Percentiles rank a stretch among this genome's conserved stretches.
phyloP scores from a whole-genome alignment of 2,797 vertebrate species.

The Gorsachius magnificus region DNA sequence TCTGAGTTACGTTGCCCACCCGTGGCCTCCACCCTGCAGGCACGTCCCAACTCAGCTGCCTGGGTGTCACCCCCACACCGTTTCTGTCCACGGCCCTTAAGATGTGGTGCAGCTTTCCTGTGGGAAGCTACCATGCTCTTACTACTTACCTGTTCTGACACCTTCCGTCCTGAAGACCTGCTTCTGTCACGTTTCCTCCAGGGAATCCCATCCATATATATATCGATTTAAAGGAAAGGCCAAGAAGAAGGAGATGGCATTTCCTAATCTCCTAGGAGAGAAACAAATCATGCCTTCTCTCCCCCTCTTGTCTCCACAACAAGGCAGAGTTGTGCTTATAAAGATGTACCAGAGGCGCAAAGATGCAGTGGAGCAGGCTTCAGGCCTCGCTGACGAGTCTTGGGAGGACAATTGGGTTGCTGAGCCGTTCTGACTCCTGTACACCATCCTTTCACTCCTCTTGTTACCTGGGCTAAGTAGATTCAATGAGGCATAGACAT shows the following conservation, averaged over 20 bases:
- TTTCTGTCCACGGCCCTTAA: not conserved
- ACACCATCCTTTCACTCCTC: not conserved
- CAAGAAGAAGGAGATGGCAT: not conserved
- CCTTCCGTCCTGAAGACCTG: not conserved
- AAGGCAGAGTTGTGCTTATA: not conserved
- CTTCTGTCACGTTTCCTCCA: not conserved
- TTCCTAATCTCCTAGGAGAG: not conserved
- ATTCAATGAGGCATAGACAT: not conserved
- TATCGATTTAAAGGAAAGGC: not conserved
- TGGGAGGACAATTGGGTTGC: not conserved
- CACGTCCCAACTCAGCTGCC: not conserved
- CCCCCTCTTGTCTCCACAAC: not conserved
- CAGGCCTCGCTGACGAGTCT: not conserved
- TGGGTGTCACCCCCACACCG: rapidly evolving
- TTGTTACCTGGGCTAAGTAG: not conserved
- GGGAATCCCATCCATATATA: not conserved
- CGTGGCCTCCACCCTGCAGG: not conserved
- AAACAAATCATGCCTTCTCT: not conserved
- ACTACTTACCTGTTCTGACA: not conserved
- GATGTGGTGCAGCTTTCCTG: not conserved
- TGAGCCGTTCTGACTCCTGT: not conserved
- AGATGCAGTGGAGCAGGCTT: not conserved
- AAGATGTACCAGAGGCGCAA: not conserved
- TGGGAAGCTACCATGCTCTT: not conserved
- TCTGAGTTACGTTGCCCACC: not conserved